A percentile compares a stretch with the other conserved stretches of the same genome.
Conservation (phyloP, 2,113 vertebrate genomes). For the Choloepus hoffmanni region DNA sequence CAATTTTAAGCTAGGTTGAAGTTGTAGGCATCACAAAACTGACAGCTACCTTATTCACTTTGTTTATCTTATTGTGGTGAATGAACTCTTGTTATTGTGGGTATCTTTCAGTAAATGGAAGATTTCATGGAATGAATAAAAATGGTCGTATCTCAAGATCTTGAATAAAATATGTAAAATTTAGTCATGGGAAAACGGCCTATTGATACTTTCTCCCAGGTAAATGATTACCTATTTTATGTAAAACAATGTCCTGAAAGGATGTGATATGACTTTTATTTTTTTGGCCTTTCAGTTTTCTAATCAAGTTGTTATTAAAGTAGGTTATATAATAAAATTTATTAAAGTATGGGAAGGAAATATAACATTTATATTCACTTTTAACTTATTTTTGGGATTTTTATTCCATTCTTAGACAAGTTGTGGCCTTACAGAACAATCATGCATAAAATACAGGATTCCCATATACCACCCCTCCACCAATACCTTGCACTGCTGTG, state of each 20-base stretch:
- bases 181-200: background rate
- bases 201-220: background rate
- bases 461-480: too few species aligned
- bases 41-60: background rate
- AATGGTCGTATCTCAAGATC: background rate
- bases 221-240: background rate
- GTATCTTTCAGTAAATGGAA: background rate
- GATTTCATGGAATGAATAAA: background rate
- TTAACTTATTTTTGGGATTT: background rate
- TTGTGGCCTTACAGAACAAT: too few species aligned
- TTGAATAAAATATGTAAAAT: background rate
- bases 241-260: background rate
- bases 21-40: background rate
- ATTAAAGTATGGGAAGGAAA: background rate
- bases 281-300: conserved; percentile 74
- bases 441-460: too few species aligned
- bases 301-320: conserved; percentile 76
- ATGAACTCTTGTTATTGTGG: background rate
- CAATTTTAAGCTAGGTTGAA: background rate
- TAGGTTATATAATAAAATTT: conserved; percentile 13
- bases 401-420: too few species aligned
- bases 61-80: background rate
- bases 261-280: conserved; percentile 69
- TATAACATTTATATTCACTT: background rate
- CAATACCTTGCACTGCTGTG: too few species aligned